Evolutionary conservation across 2,797 vertebrate genomes (phyloP).

Genomic region (Clarias fuscus): DNA sequence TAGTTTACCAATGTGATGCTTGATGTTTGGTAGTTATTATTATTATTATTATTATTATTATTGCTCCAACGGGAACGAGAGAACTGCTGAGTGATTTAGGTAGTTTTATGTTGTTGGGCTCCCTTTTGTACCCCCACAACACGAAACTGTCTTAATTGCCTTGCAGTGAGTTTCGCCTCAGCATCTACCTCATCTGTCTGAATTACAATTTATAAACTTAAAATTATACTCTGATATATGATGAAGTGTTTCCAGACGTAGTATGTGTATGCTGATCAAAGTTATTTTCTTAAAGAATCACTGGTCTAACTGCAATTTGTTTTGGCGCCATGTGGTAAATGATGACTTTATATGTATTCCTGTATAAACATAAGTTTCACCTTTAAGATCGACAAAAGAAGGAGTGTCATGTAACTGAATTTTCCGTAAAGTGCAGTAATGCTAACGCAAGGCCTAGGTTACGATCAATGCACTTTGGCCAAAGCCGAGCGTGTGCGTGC

Average conservation of each 20-base stretch:
- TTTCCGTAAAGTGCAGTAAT: constrained; percentile 52
- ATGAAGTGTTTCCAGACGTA: neutral
- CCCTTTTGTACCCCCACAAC: constrained; percentile 87
- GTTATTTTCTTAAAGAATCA: constrained; percentile 7
- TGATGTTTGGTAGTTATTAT: neutral
- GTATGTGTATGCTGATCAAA: neutral
- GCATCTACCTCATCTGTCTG: constrained; percentile 2
- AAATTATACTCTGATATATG: neutral
- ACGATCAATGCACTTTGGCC: constrained; percentile 88
- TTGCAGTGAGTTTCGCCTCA: constrained; percentile 69
- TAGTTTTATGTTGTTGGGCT: constrained; percentile 99
- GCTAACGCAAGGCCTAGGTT: constrained; percentile 94
- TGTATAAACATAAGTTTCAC: constrained; percentile 25
- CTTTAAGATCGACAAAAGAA: constrained; percentile 8
- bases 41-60: constrained; percentile 23
- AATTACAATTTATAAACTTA: neutral
- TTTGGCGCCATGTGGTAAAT: constrained; percentile 13
- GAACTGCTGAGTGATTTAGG: constrained; percentile 94
- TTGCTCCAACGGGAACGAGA: constrained; percentile 54
- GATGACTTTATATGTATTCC: neutral
- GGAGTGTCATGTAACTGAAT: constrained; percentile 22
- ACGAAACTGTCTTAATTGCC: constrained; percentile 97
- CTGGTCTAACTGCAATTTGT: neutral
- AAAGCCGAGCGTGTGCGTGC: constrained; percentile 54
- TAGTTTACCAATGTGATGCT: constrained; percentile 4